phyloP scores from a whole-genome alignment of 2,888 invertebrate species.

The Urechis unicinctus region DNA sequence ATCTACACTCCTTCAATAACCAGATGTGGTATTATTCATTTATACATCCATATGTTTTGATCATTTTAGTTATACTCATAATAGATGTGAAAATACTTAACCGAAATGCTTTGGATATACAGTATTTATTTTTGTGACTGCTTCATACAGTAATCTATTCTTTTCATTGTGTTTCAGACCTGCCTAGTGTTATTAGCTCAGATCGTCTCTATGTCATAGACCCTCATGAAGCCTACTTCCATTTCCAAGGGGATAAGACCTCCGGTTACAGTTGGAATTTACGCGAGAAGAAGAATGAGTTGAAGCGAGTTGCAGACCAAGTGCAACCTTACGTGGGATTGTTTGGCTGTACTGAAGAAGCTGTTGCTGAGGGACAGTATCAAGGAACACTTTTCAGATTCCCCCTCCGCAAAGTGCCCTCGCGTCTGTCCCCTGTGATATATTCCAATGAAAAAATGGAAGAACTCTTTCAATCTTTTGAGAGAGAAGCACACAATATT shows the following conservation, averaged over 20 bases:
- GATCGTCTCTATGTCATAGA: constrained; percentile 32
- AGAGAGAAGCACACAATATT: constrained; percentile 25
- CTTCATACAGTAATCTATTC: neutral
- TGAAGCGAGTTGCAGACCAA: constrained; percentile 17
- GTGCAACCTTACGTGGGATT: constrained; percentile 25
- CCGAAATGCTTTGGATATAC: neutral
- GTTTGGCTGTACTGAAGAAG: constrained; percentile 21
- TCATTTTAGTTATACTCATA: no score
- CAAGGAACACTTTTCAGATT: constrained; percentile 41
- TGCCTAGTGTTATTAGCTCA: constrained; percentile 37
- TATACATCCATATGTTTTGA: neutral
- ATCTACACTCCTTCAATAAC: no score
- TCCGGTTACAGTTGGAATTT: constrained; percentile 23
- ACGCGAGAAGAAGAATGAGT: constrained; percentile 5
- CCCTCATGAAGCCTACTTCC: constrained; percentile 30
- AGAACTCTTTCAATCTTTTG: constrained; percentile 27
- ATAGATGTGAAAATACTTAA: neutral
- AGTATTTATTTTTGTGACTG: neutral
- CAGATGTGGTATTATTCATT: neutral
- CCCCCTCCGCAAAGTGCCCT: constrained; percentile 28
- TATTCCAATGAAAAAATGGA: constrained; percentile 26
- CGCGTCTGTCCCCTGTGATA: constrained; percentile 28
- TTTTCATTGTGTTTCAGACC: constrained; percentile 24
- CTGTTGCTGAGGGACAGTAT: constrained; percentile 23
- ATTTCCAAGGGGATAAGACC: constrained; percentile 15